These are phyloP conservation scores for Drosophila buzzatii DNA, from an alignment of 2,888 invertebrate species.

Conservation along the genomic window DNA sequence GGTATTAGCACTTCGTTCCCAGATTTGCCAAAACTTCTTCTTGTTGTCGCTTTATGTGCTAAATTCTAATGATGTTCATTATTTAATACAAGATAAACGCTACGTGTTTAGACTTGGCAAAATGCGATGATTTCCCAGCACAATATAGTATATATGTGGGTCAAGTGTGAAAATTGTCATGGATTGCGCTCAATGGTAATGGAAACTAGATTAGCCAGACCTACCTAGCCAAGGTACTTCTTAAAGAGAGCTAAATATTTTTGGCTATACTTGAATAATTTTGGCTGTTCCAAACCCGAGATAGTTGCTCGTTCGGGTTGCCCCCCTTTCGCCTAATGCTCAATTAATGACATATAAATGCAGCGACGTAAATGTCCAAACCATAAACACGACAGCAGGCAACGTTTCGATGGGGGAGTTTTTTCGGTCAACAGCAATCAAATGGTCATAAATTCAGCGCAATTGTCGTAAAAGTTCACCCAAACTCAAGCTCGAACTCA, in stretches of 20 bases:
- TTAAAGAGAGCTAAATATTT: background rate
- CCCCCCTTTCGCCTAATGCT: conserved; percentile 37
- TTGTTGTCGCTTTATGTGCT: conserved; percentile 53
- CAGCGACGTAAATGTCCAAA: conserved; percentile 39
- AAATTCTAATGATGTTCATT: conserved; percentile 73
- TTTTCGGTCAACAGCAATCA: conserved; percentile 61
- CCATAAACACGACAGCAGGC: conserved; percentile 55
- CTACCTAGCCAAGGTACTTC: background rate
- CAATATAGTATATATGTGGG: conserved; percentile 22
- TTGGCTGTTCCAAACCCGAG: conserved; percentile 4
- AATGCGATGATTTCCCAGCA: conserved; percentile 13
- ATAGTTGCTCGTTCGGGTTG: background rate
- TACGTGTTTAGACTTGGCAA: conserved; percentile 55
- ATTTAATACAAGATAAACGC: conserved; percentile 65
- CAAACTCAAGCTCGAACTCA: background rate
- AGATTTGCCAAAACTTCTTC: background rate
- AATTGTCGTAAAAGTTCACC: conserved; percentile 52
- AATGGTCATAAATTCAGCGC: conserved; percentile 55
- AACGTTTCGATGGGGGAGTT: background rate
- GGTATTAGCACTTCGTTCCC: conserved; percentile 4
- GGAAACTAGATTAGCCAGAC: conserved; percentile 41
- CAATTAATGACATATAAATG: conserved; percentile 57
- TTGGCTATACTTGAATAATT: background rate
- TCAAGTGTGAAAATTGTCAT: conserved; percentile 41
- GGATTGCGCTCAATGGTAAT: conserved; percentile 24